A percentile compares a stretch with the other conserved stretches of the same genome.
Evolutionary conservation across 2,113 vertebrate genomes (phyloP).

Genomic region (Syrrhaptes paradoxus): DNA sequence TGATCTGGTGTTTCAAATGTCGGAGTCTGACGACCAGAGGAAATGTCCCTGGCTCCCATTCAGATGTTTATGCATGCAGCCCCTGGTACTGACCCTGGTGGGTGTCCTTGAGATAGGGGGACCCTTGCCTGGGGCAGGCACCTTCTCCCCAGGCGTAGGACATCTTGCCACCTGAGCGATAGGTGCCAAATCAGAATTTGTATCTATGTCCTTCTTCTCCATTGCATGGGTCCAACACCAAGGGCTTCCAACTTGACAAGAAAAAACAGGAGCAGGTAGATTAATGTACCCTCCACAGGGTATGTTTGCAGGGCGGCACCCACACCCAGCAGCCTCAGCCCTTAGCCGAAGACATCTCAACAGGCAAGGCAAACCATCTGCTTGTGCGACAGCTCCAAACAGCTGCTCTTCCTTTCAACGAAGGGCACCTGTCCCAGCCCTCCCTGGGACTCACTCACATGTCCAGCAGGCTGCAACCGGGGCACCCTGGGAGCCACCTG

Average conservation of each 20-base stretch:
- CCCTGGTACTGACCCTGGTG: not conserved
- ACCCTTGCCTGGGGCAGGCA: not conserved
- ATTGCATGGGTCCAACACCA: rapidly evolving
- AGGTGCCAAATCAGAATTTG: not conserved
- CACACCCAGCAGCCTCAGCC: rapidly evolving
- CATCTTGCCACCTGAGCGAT: not conserved
- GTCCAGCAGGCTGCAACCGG: not conserved
- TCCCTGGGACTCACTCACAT: rapidly evolving
- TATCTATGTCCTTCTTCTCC: not conserved
- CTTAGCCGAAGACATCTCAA: not conserved
- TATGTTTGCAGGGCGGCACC: not conserved
- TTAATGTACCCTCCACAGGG: rapidly evolving
- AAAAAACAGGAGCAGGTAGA: not conserved
- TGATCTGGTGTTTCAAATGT: not conserved
- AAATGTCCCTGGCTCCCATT: not conserved
- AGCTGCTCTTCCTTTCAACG: rapidly evolving
- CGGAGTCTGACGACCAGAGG: not conserved
- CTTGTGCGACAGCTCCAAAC: not conserved
- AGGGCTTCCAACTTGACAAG: not conserved
- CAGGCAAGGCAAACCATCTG: not conserved
- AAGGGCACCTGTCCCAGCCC: not conserved
- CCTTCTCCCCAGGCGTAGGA: not conserved
- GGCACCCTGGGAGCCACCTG: rapidly evolving
- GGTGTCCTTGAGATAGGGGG: too few relatives aligned
- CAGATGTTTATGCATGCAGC: not conserved